Percentiles rank a stretch among this genome's conserved stretches.
Conservation (phyloP, 2,797 vertebrate genomes). For the Muscicapa comitata region DNA sequence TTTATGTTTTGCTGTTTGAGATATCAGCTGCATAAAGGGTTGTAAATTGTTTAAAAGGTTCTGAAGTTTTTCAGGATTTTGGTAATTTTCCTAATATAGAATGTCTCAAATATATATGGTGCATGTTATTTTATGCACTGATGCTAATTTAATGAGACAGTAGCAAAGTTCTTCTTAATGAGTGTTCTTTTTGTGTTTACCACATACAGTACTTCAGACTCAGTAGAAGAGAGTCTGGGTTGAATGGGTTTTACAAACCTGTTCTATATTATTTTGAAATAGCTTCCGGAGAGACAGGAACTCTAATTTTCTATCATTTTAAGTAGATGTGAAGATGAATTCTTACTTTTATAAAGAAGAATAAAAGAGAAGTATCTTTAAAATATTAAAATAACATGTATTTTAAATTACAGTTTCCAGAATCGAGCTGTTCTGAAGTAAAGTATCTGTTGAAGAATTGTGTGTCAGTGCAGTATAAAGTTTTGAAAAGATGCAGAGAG, state of each 20-base stretch:
- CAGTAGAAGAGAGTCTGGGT: background rate
- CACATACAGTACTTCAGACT: background rate
- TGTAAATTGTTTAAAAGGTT: background rate
- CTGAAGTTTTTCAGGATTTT: background rate
- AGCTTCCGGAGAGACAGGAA: background rate
- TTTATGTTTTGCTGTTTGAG: background rate
- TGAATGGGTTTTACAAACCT: conserved; percentile 7
- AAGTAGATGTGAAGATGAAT: background rate
- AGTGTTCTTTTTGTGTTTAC: background rate
- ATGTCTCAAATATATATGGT: background rate
- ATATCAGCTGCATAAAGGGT: background rate
- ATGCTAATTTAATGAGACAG: background rate
- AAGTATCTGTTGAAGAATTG: background rate
- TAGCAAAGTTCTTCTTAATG: background rate
- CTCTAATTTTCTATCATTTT: background rate
- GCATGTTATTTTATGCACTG: background rate
- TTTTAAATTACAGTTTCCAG: background rate
- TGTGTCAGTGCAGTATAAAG: background rate
- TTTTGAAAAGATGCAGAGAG: background rate
- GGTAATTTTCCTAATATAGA: background rate
- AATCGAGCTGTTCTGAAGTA: background rate
- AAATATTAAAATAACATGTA: background rate
- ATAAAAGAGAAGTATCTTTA: background rate
- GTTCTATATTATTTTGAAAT: conserved; percentile 2
- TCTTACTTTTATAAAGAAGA: background rate